phyloP scores from a whole-genome alignment of 2,888 invertebrate genomes.

The Seira sanloemensis region DNA sequence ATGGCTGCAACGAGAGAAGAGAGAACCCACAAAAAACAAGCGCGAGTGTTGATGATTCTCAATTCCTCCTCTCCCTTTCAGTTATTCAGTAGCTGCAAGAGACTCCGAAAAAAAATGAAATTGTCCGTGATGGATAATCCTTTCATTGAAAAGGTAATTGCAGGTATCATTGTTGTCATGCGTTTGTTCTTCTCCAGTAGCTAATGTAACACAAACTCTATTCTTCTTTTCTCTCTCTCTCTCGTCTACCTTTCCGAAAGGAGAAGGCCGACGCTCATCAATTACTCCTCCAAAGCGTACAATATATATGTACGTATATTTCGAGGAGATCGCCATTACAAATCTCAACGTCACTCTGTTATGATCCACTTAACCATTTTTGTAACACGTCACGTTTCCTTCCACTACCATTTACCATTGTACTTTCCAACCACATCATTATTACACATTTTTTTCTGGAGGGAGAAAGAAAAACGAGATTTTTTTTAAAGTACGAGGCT shows the following conservation, averaged over 20 bases:
- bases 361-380: conserved; percentile 44
- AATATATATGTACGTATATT: no score
- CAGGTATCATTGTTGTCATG: conserved; percentile 5
- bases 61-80: no score
- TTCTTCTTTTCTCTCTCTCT: conserved; percentile 9
- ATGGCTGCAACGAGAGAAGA: neutral
- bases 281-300: conserved; percentile 35
- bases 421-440: no score
- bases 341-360: conserved; percentile 42
- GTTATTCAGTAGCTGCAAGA: no score
- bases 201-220: conserved; percentile 19
- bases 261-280: conserved; percentile 47
- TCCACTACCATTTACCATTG: no score
- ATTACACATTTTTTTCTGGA: conserved; percentile 36
- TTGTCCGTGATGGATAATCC: neutral
- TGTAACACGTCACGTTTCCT: conserved; percentile 48
- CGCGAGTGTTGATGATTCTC: no score
- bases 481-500: no score
- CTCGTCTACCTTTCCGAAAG: conserved; percentile 14
- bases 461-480: no score
- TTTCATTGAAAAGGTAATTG: neutral
- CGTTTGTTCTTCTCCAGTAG: conserved; percentile 21
- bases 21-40: no score
- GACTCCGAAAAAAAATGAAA: no score
- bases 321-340: conserved; percentile 22